A percentile compares a stretch with the other conserved stretches of the same genome.
Conservation (phyloP, 2,797 vertebrate genomes). For the Calcarius lapponicus region DNA sequence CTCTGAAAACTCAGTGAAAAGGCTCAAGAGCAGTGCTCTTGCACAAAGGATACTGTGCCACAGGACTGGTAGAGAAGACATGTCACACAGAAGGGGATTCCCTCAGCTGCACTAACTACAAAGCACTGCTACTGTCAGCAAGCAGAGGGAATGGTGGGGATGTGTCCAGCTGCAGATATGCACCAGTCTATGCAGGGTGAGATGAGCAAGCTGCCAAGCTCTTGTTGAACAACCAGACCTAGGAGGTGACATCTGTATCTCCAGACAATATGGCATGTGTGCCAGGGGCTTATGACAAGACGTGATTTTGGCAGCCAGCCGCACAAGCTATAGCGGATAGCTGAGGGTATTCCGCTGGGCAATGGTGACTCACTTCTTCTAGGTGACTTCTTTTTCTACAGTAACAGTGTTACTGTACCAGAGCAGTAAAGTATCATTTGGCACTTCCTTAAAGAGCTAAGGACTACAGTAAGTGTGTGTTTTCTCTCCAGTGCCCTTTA, state of each 20-base stretch:
- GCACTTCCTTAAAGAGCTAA: not conserved
- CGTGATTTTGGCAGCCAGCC: not conserved
- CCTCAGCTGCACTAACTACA: not conserved
- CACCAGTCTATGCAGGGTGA: not conserved
- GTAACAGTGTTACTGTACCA: not conserved
- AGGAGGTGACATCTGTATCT: not conserved
- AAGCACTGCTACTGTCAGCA: not conserved
- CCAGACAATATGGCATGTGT: rapidly evolving
- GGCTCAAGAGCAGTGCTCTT: not conserved
- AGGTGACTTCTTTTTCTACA: not conserved
- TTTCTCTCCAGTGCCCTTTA: not conserved
- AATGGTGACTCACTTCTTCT: not conserved
- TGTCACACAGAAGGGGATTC: not conserved
- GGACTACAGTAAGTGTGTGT: not conserved
- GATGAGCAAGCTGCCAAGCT: rapidly evolving
- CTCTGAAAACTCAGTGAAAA: not conserved
- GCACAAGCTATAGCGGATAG: not conserved
- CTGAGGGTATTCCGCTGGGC: not conserved
- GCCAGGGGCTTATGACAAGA: not conserved
- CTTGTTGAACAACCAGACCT: not conserved
- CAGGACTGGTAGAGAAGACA: not conserved
- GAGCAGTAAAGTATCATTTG: not conserved
- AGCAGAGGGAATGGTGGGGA: not conserved
- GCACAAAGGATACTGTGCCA: not conserved
- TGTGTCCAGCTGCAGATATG: not conserved